phyloP scores from a whole-genome alignment of 2,113 vertebrate genomes.

The Tiliqua scincoides region DNA sequence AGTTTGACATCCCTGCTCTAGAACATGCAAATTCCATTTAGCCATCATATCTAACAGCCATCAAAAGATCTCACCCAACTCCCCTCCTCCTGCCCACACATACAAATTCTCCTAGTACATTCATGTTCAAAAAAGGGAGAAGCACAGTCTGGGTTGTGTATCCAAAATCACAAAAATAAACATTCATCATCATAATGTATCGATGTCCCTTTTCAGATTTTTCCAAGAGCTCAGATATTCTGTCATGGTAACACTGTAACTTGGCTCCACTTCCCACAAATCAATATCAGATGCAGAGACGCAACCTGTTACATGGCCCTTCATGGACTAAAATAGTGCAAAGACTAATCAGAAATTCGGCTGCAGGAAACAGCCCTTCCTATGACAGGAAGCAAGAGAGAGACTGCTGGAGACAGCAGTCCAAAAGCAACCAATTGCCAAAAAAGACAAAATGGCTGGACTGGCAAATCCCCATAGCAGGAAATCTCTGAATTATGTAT shows the following conservation, averaged over 20 bases:
- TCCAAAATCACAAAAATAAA: constrained; percentile 32
- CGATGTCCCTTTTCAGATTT: constrained; percentile 42
- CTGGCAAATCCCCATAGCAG: constrained; percentile 76
- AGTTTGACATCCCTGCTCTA: too few species aligned
- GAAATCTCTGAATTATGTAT: constrained; percentile 81
- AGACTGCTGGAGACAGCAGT: constrained; percentile 82
- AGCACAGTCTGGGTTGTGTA: constrained; percentile 24
- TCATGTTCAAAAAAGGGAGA: constrained; percentile 30
- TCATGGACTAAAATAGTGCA: constrained; percentile 79
- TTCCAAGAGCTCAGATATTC: constrained; percentile 60
- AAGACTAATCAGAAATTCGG: constrained; percentile 76
- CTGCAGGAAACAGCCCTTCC: constrained; percentile 85
- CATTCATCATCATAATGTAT: constrained; percentile 27
- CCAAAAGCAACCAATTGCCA: constrained; percentile 72
- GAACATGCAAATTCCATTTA: background rate
- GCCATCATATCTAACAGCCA: background rate
- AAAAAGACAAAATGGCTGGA: constrained; percentile 81
- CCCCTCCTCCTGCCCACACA: background rate
- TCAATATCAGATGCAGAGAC: constrained; percentile 65
- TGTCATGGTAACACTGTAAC: constrained; percentile 53
- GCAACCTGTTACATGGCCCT: constrained; percentile 58
- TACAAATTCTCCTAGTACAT: background rate
- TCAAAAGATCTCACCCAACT: too few species aligned
- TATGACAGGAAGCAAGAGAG: constrained; percentile 80
- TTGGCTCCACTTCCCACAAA: constrained; percentile 66